phyloP scores from a whole-genome alignment of 2,888 invertebrate species.

The Hirudinaria manillensis region DNA sequence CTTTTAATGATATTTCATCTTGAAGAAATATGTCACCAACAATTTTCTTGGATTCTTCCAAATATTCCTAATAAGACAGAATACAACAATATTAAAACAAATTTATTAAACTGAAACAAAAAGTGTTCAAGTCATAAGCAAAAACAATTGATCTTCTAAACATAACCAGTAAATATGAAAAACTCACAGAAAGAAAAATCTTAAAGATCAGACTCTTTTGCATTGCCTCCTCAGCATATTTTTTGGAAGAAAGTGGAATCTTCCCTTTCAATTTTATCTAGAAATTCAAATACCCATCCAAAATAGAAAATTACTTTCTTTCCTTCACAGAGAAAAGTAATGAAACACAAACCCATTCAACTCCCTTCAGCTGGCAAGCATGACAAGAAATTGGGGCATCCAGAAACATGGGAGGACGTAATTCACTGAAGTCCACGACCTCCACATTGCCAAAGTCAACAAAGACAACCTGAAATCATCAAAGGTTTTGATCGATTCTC shows the following conservation, averaged over 20 bases:
- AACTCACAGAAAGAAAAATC: constrained; percentile 4
- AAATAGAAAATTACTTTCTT: not conserved
- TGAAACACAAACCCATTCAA: constrained; percentile 23
- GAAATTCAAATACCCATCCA: not conserved
- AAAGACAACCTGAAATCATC: constrained; percentile 57
- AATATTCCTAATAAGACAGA: too few species aligned
- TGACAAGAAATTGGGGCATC: constrained; percentile 27
- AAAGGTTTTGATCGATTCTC: not conserved
- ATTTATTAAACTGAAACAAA: too few species aligned
- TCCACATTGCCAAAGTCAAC: constrained; percentile 63
- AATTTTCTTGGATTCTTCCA: too few species aligned
- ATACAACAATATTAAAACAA: too few species aligned
- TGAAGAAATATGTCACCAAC: too few species aligned
- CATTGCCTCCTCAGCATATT: too few species aligned
- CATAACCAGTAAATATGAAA: not conserved
- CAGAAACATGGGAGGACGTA: constrained; percentile 24
- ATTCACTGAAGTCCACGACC: constrained; percentile 50
- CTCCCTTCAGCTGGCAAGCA: not conserved
- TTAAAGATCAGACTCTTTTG: too few species aligned
- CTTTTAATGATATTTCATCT: too few species aligned
- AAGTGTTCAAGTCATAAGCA: too few species aligned
- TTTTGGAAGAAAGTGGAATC: not conserved
- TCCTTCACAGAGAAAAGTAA: not conserved
- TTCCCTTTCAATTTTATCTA: not conserved
- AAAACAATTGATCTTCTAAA: not conserved